phyloP scores from a whole-genome alignment of 2,797 vertebrate species.

The Enoplosus armatus region DNA sequence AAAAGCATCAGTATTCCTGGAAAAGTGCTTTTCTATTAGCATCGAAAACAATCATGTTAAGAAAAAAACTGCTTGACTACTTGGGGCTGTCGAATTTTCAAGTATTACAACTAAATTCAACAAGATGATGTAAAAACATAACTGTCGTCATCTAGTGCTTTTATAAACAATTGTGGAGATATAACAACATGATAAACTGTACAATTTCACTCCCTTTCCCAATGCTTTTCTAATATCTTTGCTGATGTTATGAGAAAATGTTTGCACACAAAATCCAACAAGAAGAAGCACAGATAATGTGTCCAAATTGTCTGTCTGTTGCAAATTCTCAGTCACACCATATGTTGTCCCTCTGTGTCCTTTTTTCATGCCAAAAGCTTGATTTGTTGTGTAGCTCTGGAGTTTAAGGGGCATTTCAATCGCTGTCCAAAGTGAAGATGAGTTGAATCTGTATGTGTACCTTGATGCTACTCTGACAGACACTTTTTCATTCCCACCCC shows the following conservation, averaged over 20 bases:
- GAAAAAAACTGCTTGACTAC: not conserved
- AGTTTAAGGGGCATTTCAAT: not conserved
- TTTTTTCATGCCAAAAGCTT: not conserved
- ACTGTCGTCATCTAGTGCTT: not conserved
- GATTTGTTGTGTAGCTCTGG: not conserved
- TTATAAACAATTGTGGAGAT: not conserved
- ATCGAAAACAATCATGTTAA: not conserved
- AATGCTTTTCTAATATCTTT: not conserved
- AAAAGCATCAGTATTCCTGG: slow-evolving; percentile 34
- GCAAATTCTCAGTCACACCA: not conserved
- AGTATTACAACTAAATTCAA: slow-evolving; percentile 15
- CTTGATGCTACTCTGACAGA: slow-evolving; percentile 19
- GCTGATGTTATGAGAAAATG: not conserved
- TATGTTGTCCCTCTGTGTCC: not conserved
- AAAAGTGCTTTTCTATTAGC: slow-evolving; percentile 11
- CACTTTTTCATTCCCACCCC: not conserved
- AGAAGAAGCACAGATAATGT: not conserved
- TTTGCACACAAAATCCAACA: not conserved
- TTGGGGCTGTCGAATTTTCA: not conserved
- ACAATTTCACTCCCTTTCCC: not conserved
- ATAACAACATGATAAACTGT: not conserved
- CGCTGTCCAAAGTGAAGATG: slow-evolving; percentile 1
- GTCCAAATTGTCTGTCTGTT: not conserved
- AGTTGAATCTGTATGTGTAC: slow-evolving; percentile 14
- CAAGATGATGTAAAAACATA: not conserved